Base-by-base conservation (phyloP, 2,888 invertebrate genomes). In the Choristoneura rosaceana region DNA sequence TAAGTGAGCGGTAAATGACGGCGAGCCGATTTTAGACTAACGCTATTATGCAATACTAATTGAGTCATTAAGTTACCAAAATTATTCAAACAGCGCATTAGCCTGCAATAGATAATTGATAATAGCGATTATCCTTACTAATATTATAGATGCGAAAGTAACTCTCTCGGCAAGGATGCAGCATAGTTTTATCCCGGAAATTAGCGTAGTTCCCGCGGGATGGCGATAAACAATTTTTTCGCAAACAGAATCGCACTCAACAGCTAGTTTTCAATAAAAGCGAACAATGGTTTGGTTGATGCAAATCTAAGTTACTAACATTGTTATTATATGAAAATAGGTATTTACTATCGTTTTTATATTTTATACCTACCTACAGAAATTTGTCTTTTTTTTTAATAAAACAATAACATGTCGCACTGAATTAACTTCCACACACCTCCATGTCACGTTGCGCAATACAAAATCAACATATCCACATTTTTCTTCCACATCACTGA, bases 401-500 rank as follows among this genome's bases (percentile, higher is more conserved):
- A 34, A 17, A 34, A 15, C 3, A 7, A 12, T 15, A 61, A 66
- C 52, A 59, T 60, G 59, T 43, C 43, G 52, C 43, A 43, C 59
- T 10, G 12, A 68, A 64, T 73, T 69, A 69, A 58, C 17, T 45
- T 67, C 45, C 17, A 59, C 61, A 45, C 60, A 41, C 52, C 50
- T 4, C 12, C 62, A 34, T 12, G 64, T 52, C 59, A 15, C 7
- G 15, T 71, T 58, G 68, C 45, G 59, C 64, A 69, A 59, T 43
- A 34, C 25, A 50, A 55, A n/a, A 52, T 62, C 7, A 59, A 60
- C 61, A 58, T 43, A 41, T 52, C 63, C n/a, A 64, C 63, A 63
- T 50, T 60, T 50, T 73, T 73, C 74, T 76, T 71, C 70, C 71
- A 69, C 70, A 71, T 45, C 55, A 47, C 69, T 70, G 70, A 74